Conservation (phyloP, 2,888 invertebrate genomes). For the Xylota segnis region DNA sequence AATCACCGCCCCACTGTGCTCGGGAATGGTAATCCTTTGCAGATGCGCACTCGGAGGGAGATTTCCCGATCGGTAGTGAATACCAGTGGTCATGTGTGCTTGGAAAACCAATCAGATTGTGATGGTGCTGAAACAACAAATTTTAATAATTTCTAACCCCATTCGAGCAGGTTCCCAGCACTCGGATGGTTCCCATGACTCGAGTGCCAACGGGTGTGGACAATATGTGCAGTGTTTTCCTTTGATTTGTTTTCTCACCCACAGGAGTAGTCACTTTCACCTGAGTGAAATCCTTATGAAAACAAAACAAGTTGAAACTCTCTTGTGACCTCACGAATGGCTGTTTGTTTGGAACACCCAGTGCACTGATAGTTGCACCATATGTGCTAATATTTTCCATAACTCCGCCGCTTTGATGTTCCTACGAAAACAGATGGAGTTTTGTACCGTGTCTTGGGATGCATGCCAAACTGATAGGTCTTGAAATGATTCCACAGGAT, state of each 20-base stretch:
- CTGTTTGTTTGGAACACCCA: neutral
- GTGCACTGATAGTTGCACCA: constrained; percentile 2
- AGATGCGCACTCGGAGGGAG: constrained; percentile 62
- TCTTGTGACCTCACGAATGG: neutral
- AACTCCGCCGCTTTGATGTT: neutral
- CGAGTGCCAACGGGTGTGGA: constrained; percentile 51
- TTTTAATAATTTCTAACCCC: constrained; percentile 61
- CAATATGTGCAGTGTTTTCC: constrained; percentile 64
- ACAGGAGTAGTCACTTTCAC: constrained; percentile 38
- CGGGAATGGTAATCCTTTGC: constrained; percentile 54
- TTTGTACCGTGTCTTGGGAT: neutral
- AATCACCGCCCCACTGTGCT: constrained; percentile 33
- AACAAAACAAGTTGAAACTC: constrained; percentile 7
- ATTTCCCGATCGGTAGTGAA: constrained; percentile 47
- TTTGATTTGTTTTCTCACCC: constrained; percentile 37
- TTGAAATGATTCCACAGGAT: no score
- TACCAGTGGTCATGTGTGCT: constrained; percentile 42
- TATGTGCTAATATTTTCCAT: constrained; percentile 18
- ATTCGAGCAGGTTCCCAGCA: constrained; percentile 57
- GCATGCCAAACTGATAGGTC: no score
- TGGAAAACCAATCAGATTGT: constrained; percentile 70
- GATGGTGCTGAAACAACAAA: constrained; percentile 67
- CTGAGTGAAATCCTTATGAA: constrained; percentile 33
- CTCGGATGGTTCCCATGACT: constrained; percentile 25
- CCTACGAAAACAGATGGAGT: neutral